phyloP scores from a whole-genome alignment of 2,797 vertebrate species.

The Apogon talboti region DNA sequence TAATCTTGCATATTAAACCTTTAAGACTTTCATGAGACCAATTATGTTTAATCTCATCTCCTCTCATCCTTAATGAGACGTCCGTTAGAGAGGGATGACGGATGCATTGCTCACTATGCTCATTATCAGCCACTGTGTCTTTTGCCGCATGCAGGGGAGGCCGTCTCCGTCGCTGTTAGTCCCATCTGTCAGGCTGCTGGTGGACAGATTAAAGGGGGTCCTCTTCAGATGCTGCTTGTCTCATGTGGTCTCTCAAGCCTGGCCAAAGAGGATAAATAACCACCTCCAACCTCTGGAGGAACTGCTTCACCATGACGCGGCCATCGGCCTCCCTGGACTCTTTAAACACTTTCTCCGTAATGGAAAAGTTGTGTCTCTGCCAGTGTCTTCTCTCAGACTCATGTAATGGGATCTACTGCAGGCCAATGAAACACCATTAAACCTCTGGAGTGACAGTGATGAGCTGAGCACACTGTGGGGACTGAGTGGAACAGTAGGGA shows the following conservation, averaged over 20 bases:
- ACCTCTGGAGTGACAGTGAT: constrained; percentile 62
- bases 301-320: constrained; percentile 55
- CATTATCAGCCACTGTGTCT: constrained; percentile 39
- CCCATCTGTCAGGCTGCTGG: constrained; percentile 57
- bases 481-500: constrained; percentile 60
- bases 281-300: constrained; percentile 46
- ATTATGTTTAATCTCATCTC: neutral
- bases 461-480: constrained; percentile 58
- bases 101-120: constrained; percentile 5
- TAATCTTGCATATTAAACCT: no score
- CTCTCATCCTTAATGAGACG: neutral
- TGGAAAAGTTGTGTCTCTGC: constrained; percentile 64
- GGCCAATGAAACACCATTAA: constrained; percentile 61
- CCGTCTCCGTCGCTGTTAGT: constrained; percentile 35
- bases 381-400: constrained; percentile 48
- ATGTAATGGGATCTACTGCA: constrained; percentile 59
- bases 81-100: constrained; percentile 12
- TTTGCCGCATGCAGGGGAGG: constrained; percentile 27
- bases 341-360: constrained; percentile 59
- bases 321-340: constrained; percentile 46
- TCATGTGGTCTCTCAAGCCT: constrained; percentile 34
- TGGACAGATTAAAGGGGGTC: constrained; percentile 48
- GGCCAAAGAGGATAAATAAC: constrained; percentile 67
- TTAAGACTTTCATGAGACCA: constrained; percentile 4
- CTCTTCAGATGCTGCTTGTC: constrained; percentile 37